phyloP scores from a whole-genome alignment of 2,888 invertebrate genomes.

The Microplitis deprimator region DNA sequence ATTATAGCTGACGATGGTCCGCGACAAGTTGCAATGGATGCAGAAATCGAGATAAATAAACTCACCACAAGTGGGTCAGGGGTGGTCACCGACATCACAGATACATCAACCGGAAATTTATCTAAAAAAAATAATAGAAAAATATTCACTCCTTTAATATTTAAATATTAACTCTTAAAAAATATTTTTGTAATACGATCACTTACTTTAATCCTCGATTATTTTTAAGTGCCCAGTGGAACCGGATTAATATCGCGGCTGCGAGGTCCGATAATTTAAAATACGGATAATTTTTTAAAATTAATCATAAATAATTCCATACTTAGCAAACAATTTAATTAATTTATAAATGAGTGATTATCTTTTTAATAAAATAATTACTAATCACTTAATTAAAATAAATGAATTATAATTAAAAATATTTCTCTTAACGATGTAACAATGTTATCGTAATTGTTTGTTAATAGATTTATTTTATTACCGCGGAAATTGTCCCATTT shows the following conservation, averaged over 20 bases:
- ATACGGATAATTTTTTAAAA: too few species aligned
- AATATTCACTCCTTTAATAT: neutral
- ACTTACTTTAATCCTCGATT: slow-evolving; percentile 1
- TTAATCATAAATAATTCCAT: too few species aligned
- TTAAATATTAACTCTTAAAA: neutral
- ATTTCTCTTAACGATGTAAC: neutral
- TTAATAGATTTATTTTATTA: slow-evolving; percentile 37
- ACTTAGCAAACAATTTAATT: too few species aligned
- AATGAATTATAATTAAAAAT: neutral
- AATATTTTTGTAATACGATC: neutral
- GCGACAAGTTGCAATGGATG: slow-evolving; percentile 6
- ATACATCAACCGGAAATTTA: slow-evolving; percentile 7
- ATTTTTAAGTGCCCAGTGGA: neutral
- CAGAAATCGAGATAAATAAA: slow-evolving; percentile 3
- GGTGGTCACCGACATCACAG: slow-evolving; percentile 25
- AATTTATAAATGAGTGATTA: too few species aligned
- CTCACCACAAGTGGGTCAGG: slow-evolving; percentile 28
- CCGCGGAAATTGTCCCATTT: slow-evolving; percentile 57
- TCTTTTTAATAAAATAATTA: too few species aligned
- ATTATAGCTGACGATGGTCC: neutral
- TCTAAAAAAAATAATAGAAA: neutral
- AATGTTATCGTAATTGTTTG: slow-evolving; percentile 6
- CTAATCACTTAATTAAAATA: neutral
- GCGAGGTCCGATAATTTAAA: too few species aligned
- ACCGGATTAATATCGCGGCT: neutral